Evolutionary conservation across 2,113 vertebrate genomes (phyloP), one percentile per base, ranked within the genome.

Genomic region (Siniperca knerii): DNA sequence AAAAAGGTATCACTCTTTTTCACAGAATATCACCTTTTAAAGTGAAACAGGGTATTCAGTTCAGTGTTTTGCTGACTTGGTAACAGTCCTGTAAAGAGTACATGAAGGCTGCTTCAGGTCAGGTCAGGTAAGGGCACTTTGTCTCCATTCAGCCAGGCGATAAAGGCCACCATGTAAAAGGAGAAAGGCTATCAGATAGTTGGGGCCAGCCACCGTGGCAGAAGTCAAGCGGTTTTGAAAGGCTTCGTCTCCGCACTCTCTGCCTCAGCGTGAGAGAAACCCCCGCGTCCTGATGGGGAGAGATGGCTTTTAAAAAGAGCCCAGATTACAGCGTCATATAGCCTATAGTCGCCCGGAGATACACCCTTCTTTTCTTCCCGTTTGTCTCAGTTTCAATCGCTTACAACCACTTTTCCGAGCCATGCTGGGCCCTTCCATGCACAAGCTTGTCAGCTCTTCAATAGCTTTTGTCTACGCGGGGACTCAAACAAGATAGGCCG

Each of bases 151-250:
- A 93, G 80, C 68, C 69, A 33, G 82, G 29, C 75, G 74, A 92
- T 92, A 92, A 94, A 94, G 92, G 90, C 89, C 87, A 58, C 50
- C 81, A 83, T 93, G 95, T 93, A 94, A 95, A 95, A 90, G 94
- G 95, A 94, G 94, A 92, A 93, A 94, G 94, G 95, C 91, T 93
- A 95, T 96, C 95, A 95, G 95, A 95, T 95, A 85, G 81, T 87
- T 50, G 90, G 74, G 89, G 64, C 82, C 91, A 92, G 90, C 87
- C 92, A 93, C 86, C 94, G 88, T 92, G 91, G 92, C 87, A 82
- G 90, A 81, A 94, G 87, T 88, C 79, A 81, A 90, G 81, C 70
- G 55, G 8, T 87, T 55, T 33, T 94, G 90, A 96, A 95, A 93
- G 86, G 87, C 88, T 81, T 57, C 77, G 82, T 90, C 83, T 88